Base-by-base conservation (phyloP, 2,797 vertebrate species). In the Garrulus glandarius region DNA sequence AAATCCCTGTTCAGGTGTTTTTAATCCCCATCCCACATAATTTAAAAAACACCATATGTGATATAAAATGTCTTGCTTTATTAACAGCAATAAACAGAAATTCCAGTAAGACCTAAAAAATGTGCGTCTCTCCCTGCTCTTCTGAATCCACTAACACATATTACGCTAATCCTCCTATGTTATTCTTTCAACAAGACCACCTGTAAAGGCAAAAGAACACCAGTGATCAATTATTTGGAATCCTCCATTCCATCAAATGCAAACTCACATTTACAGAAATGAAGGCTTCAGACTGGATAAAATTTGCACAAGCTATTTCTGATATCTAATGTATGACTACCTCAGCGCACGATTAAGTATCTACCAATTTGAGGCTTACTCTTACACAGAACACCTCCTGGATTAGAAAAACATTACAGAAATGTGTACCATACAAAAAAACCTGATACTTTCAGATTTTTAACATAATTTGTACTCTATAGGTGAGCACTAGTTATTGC, bases 151-250 rank as follows among this genome's bases (percentile, higher is more conserved):
- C 68, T 77, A 92, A 92, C 49, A 76, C 24, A 57, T 71, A 68
- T 41, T 92, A 82, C 57, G 49, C 69, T 93, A 94, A 93, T 80
- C 46, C 13, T 91, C 24, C 69, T 92, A 80, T 30, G 57, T 59
- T 88, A 88, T 56, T 80, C 47, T 93, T 94, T 81, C 80, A 90
- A 86, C n/a, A 87, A 78, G 49, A 84, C 53, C 77, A 83, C 63
- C 30, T 76, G 55, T 57, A 89, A 92, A 92, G 43, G 84, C n/a
- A 82, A 82, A 96, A 89, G 70, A 89, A 93, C 9, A 89, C 29
- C 50, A 84, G 36, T 5, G 27, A 91, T 61, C 61, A 92, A 71
- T 80, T 84, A 74, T 37, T 29, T 70, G 15, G 46, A 88, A 75
- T 36, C 64, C 41, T 93, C 43, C 29, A 43, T 46, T 91, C 34